Base-by-base conservation (phyloP, 1,140 invertebrate genomes). In the Meloidogyne hapla region DNA sequence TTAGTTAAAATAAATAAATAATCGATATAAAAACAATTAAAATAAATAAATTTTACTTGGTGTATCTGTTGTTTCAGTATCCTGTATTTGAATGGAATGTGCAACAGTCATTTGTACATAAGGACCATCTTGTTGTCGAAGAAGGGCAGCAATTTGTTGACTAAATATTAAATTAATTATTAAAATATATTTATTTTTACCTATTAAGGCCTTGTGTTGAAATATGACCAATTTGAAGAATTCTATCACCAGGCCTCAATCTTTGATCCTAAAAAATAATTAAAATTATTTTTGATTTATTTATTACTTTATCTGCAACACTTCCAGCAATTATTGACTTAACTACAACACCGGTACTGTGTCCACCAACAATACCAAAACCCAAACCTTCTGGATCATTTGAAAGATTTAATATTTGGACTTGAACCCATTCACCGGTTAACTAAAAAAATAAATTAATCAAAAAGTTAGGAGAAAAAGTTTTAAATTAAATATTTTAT, bases 341-440 rank as follows among this genome's bases (percentile, higher is more conserved):
- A 73, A 97, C 93, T 10, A 97, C 94, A 69, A 97, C 95, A n/a
- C 94, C 95, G 25, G 94, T 96, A 87, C 93, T 95, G 66, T 93
- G 90, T 10, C 94, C 94, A 67, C 94, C 95, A 79, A 96, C 94
- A 79, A 97, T 93, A 69, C 95, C 95, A 89, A 97, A 97, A 70
- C 95, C 96, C 83, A 84, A 75, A 21, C 83, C 83, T 56, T 63
- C 76, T 23, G 72, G 68, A 42, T 83, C 84, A 67, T 87, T 85
- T 45, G 79, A 75, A 65, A 85, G 78, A 70, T 85, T 77, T 38
- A 85, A 78, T n/a, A 85, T 79, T 77, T 85, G 76, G 15, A 85
- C 85, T 79, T 85, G 84, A 28, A 81, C 83, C 83, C 81, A 87
- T 64, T 85, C 84, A 74, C 84, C 84, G 33, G 81, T 85, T 68